Evolutionary conservation across 2,113 vertebrate species (phyloP).

Genomic region (Pandion haliaetus): DNA sequence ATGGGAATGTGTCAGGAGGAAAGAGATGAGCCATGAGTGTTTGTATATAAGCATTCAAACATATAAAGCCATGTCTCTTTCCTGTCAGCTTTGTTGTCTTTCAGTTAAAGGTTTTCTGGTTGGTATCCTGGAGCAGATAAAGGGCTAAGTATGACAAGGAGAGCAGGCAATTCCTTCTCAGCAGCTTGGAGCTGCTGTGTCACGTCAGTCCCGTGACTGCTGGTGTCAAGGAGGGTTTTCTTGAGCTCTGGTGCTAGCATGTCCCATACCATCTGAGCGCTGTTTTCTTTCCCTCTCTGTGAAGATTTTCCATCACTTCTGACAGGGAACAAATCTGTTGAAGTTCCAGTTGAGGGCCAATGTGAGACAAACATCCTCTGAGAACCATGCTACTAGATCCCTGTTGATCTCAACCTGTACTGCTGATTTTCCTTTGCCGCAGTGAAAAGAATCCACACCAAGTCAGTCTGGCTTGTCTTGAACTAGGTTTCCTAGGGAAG

Average conservation of each 20-base stretch:
- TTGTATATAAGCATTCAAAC: neutral
- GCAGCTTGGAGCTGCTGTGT: neutral
- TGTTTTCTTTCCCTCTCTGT: neutral
- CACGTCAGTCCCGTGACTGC: neutral
- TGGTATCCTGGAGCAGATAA: neutral
- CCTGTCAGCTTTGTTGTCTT: neutral
- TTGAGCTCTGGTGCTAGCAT: neutral
- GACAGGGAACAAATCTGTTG: neutral
- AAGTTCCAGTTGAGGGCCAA: neutral
- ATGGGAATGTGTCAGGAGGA: neutral
- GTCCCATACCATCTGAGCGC: neutral
- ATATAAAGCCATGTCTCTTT: neutral
- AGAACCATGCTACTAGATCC: neutral
- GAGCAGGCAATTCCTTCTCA: neutral
- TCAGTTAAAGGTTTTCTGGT: neutral
- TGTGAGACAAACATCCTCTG: neutral
- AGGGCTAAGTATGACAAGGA: neutral
- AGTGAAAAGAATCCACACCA: neutral
- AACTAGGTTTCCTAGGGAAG: neutral
- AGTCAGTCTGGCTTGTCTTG: neutral
- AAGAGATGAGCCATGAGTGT: neutral
- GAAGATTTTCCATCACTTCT: neutral
- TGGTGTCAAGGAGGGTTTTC: neutral
- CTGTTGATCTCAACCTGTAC: neutral
- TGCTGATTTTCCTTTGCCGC: neutral